A percentile compares a stretch with the other conserved stretches of the same genome.
Evolutionary conservation across 2,888 invertebrate species (phyloP).

Genomic region (Entomobrya multifasciata): DNA sequence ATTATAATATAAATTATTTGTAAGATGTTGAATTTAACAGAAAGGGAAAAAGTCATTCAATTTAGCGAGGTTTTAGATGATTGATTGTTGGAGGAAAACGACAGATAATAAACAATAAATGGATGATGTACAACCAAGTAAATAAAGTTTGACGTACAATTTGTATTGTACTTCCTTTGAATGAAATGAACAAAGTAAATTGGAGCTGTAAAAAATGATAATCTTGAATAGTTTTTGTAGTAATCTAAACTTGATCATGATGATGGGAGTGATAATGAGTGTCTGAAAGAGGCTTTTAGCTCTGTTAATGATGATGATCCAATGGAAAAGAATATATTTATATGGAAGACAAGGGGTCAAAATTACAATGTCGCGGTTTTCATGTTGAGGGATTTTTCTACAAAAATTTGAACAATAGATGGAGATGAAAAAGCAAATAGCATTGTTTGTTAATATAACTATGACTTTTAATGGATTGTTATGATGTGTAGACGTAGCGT

Average conservation of each 20-base stretch:
- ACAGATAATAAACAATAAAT: too few species aligned
- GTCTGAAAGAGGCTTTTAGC: constrained; percentile 14
- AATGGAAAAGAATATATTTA: constrained; percentile 24
- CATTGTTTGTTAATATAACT: constrained; percentile 8
- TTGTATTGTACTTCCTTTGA: constrained; percentile 10
- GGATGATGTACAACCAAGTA: background rate
- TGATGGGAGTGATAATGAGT: background rate
- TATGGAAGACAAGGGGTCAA: constrained; percentile 37
- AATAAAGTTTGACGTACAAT: background rate
- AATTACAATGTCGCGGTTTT: constrained; percentile 30
- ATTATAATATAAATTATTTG: too few species aligned
- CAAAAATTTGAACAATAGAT: constrained; percentile 10
- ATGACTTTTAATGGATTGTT: constrained; percentile 10
- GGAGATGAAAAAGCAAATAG: constrained; percentile 23
- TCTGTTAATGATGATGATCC: constrained; percentile 20
- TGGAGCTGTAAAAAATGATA: background rate
- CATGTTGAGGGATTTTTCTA: constrained; percentile 18
- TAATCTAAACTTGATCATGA: background rate
- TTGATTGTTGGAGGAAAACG: background rate
- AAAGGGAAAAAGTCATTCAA: too few species aligned
- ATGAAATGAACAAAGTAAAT: background rate
- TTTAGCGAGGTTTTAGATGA: background rate
- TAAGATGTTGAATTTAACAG: too few species aligned
- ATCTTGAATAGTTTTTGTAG: background rate
- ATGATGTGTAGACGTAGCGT: too few species aligned